phyloP scores from a whole-genome alignment of 2,113 vertebrate genomes.

The Cyrtonyx montezumae region DNA sequence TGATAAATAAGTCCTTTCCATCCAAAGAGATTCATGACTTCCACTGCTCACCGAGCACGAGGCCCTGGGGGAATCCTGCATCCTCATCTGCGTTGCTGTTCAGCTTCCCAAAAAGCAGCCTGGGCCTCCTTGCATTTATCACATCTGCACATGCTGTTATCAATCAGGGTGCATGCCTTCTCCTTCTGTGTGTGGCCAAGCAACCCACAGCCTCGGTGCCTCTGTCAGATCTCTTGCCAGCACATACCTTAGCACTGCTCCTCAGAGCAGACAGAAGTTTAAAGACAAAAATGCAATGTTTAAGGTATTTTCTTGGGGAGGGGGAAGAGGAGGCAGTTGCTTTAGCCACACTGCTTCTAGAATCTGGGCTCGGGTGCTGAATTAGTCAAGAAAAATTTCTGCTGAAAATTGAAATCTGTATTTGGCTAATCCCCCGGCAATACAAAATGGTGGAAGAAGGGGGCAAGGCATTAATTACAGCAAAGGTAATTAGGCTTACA shows the following conservation, averaged over 20 bases:
- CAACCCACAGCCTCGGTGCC: accelerated
- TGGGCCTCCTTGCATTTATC: not conserved
- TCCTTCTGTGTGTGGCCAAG: not conserved
- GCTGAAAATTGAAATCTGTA: not conserved
- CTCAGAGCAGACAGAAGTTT: not conserved
- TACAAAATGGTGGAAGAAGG: not conserved
- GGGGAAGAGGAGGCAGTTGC: not conserved
- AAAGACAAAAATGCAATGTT: not conserved
- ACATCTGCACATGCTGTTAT: not conserved
- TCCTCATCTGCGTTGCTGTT: not conserved
- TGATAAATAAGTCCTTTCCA: not conserved
- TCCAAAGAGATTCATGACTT: conserved; percentile 20
- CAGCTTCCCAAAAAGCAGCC: not conserved
- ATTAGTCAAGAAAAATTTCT: not conserved
- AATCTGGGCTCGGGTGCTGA: not conserved
- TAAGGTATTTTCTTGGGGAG: not conserved
- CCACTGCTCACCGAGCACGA: not conserved
- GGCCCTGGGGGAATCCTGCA: not conserved
- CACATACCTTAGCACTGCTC: not conserved
- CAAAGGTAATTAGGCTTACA: not conserved
- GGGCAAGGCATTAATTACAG: not conserved
- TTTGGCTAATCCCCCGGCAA: not conserved
- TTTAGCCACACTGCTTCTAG: not conserved
- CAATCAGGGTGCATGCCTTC: not conserved
- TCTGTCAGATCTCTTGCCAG: not conserved